A percentile compares a stretch with the other conserved stretches of the same genome.
phyloP scores from a whole-genome alignment of 2,113 vertebrate genomes.

The Alouatta palliata region DNA sequence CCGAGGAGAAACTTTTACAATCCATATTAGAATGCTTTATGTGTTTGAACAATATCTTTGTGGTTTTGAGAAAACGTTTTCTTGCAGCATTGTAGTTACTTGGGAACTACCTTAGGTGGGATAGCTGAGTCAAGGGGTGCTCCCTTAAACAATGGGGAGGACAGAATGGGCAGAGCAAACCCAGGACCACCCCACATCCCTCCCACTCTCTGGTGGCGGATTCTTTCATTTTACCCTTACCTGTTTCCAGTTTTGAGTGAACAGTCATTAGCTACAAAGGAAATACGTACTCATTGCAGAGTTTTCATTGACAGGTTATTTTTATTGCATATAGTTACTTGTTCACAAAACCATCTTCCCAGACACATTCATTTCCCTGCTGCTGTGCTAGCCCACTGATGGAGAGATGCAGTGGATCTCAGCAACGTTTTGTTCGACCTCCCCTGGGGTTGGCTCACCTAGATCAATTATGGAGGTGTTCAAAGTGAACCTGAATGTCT shows the following conservation, averaged over 20 bases:
- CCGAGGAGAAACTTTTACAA: neutral
- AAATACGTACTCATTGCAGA: neutral
- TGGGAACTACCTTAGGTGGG: neutral
- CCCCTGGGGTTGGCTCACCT: neutral
- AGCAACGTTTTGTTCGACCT: neutral
- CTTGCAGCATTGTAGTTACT: fast-evolving
- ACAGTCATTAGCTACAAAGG: neutral
- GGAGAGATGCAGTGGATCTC: neutral
- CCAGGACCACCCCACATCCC: too few species aligned
- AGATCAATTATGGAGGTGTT: neutral
- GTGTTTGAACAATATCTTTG: neutral
- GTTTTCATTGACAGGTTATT: neutral
- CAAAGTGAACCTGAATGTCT: neutral
- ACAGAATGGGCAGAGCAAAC: too few species aligned
- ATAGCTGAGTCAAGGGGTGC: neutral
- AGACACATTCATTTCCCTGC: fast-evolving
- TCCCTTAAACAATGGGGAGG: neutral
- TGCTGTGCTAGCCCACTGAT: neutral
- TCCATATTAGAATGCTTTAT: neutral
- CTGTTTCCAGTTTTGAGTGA: neutral
- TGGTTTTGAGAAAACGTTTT: neutral
- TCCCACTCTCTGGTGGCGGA: neutral
- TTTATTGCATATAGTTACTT: neutral
- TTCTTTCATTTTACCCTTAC: neutral
- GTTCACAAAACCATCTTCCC: neutral